phyloP scores from a whole-genome alignment of 2,888 invertebrate genomes.

The Saturnia pavonia region DNA sequence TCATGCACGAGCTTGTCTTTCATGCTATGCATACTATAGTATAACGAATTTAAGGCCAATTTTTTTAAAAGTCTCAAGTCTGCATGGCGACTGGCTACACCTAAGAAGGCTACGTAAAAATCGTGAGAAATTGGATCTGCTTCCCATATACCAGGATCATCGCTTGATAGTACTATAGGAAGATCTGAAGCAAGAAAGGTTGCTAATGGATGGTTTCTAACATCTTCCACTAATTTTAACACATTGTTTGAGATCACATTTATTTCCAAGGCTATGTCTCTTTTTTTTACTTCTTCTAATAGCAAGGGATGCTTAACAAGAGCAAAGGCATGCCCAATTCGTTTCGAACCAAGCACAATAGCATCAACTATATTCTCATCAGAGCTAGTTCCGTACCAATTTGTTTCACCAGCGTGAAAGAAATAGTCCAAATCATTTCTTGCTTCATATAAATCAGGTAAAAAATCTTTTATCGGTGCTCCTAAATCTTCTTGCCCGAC shows the following conservation, averaged over 20 bases:
- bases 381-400: constrained; percentile 84
- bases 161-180: constrained; percentile 88
- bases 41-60: constrained; percentile 87
- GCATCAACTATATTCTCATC: constrained; percentile 91
- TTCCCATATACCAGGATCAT: constrained; percentile 91
- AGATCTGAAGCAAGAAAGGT: constrained; percentile 83
- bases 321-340: constrained; percentile 91
- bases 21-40: constrained; percentile 83
- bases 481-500: constrained; percentile 92
- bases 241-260: constrained; percentile 91
- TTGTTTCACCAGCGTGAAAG: constrained; percentile 92
- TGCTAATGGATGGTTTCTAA: constrained; percentile 89
- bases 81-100: constrained; percentile 85
- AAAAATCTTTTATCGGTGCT: constrained; percentile 80
- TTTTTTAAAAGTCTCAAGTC: constrained; percentile 88
- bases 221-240: constrained; percentile 85
- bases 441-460: constrained; percentile 75
- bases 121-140: constrained; percentile 85
- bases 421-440: constrained; percentile 83
- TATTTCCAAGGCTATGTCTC: constrained; percentile 87
- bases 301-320: constrained; percentile 87
- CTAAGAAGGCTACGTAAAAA: constrained; percentile 90
- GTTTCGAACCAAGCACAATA: constrained; percentile 85
- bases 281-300: constrained; percentile 80
- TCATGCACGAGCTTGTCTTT: constrained; percentile 61